phyloP scores from a whole-genome alignment of 2,113 vertebrate genomes.

The Athene noctua region DNA sequence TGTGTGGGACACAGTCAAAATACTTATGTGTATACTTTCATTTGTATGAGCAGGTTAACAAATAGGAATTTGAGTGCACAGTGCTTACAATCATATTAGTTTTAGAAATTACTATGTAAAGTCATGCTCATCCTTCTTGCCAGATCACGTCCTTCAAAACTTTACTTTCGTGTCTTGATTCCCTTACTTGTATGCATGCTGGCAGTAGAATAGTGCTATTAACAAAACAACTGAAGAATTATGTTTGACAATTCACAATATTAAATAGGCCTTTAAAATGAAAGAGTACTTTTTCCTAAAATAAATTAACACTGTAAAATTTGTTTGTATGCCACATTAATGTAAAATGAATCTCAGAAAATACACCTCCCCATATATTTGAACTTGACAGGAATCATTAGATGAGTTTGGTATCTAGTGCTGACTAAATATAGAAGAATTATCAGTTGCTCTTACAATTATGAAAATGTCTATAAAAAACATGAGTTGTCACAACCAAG shows the following conservation, averaged over 20 bases:
- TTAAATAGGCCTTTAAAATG: neutral
- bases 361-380: neutral
- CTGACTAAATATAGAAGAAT: neutral
- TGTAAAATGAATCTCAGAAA: neutral
- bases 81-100: neutral
- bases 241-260: neutral
- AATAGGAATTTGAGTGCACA: neutral
- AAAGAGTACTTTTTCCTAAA: neutral
- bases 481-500: neutral
- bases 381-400: neutral
- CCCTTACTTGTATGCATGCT: neutral
- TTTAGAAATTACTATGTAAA: neutral
- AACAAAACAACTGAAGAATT: neutral
- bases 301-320: neutral
- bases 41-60: neutral
- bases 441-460: neutral
- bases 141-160: neutral
- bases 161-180: neutral
- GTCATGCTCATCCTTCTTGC: neutral
- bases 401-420: neutral
- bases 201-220: neutral
- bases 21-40: neutral
- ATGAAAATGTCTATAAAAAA: neutral
- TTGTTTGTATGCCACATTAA: neutral
- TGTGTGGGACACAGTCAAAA: neutral